Evolutionary conservation across 2,113 vertebrate genomes (phyloP), one percentile per base, ranked within the genome.

Genomic region (Poeciliopsis turrubarensis): DNA sequence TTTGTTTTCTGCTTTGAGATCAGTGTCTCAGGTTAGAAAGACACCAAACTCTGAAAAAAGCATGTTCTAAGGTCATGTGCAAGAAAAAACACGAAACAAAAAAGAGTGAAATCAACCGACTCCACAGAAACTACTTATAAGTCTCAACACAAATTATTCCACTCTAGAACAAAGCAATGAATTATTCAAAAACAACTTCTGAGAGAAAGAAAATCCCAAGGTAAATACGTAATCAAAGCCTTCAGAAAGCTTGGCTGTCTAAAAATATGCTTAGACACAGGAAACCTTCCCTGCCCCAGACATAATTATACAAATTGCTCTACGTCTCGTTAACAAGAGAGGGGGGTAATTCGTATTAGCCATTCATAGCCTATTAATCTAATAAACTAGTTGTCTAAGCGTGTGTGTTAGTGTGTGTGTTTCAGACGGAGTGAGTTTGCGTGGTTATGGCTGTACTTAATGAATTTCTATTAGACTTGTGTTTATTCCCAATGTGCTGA

Each of bases 401-500:
- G 2, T 72, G 69, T 47, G 57, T 72, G 76, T 67, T 70, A 31
- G 32, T 93, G 86, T 77, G 70, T 73, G 77, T 74, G 60, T 66
- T 22, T 34, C 44, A 47, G 44, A 47, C 17, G 17, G 44, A 6
- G 63, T 29, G 63, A 26, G 47, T 10, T 26, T 37, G 51, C 65
- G 66, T 74, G 72, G 72, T 60, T 66, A 30, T 47, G 51, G 27
- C 69, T 72, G 32, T 57, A 60, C 37, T 27, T 93, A 92, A 95
- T 94, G 89, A 95, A 93, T 95, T 96, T 96, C 93, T 95, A 93
- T 94, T 94, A 92, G 86, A 95, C 95, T 94, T 95, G 93, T 90
- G 94, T 94, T 96, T 96, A 95, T 95, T 95, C 93, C 94, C 92
- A 91, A 84, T 75, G 89, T 95, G 90, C 92, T 95, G 94, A 94